Percentiles rank a stretch among this genome's conserved stretches.
Evolutionary conservation across 2,113 vertebrate species (phyloP).

Genomic region (Aspiorhynchus laticeps): DNA sequence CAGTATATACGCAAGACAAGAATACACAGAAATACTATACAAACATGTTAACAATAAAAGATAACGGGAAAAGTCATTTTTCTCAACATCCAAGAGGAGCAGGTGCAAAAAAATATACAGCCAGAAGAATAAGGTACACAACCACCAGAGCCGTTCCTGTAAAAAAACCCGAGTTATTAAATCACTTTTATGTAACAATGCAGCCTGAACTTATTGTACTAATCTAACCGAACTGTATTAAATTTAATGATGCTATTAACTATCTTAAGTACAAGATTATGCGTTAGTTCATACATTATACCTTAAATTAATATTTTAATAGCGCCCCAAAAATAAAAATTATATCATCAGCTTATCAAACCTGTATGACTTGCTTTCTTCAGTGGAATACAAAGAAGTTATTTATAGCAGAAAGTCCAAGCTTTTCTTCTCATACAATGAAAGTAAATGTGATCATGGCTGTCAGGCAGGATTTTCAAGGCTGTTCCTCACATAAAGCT

Average conservation of each 20-base stretch:
- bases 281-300: neutral
- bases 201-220: neutral
- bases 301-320: neutral
- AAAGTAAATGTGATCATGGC: neutral
- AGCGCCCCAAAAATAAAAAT: neutral
- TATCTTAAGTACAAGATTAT: neutral
- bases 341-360: neutral
- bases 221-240: no score
- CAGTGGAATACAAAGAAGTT: neutral
- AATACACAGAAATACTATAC: neutral
- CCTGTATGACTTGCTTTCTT: neutral
- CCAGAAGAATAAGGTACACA: slow-evolving; percentile 83
- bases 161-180: neutral
- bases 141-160: slow-evolving; percentile 81
- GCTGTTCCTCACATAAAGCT: neutral
- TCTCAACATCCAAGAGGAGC: slow-evolving; percentile 79
- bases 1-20: neutral
- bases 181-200: neutral
- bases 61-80: neutral
- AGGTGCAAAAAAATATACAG: slow-evolving; percentile 82
- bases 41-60: neutral
- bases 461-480: neutral
- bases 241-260: no score
- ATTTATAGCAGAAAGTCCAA: neutral
- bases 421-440: neutral